phyloP scores from a whole-genome alignment of 1,140 invertebrate genomes.

The Scaptomyza graminum region DNA sequence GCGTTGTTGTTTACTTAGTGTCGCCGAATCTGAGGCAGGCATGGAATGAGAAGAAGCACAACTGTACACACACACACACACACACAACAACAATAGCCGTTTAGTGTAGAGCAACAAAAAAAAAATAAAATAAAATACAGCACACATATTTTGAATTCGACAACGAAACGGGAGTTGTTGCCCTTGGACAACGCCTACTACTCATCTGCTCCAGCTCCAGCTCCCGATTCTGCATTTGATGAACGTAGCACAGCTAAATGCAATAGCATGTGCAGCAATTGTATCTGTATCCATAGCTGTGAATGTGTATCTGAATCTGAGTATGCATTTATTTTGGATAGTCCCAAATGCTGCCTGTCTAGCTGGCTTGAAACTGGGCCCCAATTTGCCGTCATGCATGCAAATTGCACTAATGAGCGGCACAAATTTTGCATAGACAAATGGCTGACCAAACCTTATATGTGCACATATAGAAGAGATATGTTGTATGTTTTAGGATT shows the following conservation, averaged over 20 bases:
- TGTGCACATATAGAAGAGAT: not conserved
- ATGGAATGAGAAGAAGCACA: constrained; percentile 23
- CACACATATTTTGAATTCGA: constrained; percentile 63
- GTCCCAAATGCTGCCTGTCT: constrained; percentile 22
- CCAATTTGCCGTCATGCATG: constrained; percentile 77
- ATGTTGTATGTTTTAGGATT: constrained; percentile 5
- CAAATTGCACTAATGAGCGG: constrained; percentile 78
- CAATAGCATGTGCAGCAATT: constrained; percentile 24
- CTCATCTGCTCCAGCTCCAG: not conserved
- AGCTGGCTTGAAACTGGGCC: constrained; percentile 51
- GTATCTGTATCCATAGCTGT: constrained; percentile 23
- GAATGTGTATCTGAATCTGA: constrained; percentile 30
- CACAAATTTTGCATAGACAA: constrained; percentile 76
- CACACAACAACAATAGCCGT: constrained; percentile 26
- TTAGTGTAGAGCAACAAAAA: constrained; percentile 59
- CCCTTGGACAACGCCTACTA: constrained; percentile 10
- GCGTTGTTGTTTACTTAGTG: constrained; percentile 75
- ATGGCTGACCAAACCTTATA: constrained; percentile 37
- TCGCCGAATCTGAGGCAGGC: constrained; percentile 68
- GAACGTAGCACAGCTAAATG: constrained; percentile 47
- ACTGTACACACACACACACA: not conserved
- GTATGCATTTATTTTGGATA: constrained; percentile 59
- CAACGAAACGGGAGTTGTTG: constrained; percentile 42
- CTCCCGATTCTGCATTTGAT: constrained; percentile 56
- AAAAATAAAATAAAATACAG: constrained; percentile 67